These are phyloP conservation scores for Mercenaria mercenaria DNA, from an alignment of 1,140 invertebrate genomes.

Conservation along the genomic window DNA sequence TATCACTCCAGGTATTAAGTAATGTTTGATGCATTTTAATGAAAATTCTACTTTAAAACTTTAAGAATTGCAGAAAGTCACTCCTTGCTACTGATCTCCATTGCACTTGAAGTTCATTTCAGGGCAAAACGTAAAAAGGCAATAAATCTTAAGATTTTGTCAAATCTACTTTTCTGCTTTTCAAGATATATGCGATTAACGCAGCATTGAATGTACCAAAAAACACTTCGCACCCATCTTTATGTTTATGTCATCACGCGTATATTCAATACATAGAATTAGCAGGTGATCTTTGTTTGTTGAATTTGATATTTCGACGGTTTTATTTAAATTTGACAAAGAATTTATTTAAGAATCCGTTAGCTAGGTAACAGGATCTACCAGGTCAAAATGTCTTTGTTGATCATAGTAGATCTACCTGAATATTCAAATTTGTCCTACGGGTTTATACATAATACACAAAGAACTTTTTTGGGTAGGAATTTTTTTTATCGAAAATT, in stretches of 20 bases:
- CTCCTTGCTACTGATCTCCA: no score
- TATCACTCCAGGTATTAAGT: no score
- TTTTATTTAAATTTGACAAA: constrained; percentile 14
- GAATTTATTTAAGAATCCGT: constrained; percentile 29
- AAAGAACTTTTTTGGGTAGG: not conserved
- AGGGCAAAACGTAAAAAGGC: not conserved
- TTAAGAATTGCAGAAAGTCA: no score
- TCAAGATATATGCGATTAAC: not conserved
- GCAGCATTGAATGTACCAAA: not conserved
- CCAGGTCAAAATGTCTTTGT: constrained; percentile 27
- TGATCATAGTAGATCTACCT: not conserved
- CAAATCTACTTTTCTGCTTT: not conserved
- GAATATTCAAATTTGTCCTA: not conserved
- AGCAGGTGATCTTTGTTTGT: constrained; percentile 12
- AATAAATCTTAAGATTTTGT: not conserved
- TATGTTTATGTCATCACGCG: constrained; percentile 21
- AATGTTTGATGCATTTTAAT: no score
- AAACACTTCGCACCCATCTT: not conserved
- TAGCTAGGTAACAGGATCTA: constrained; percentile 25
- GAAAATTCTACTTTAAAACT: no score
- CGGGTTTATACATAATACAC: not conserved
- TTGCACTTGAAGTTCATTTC: no score
- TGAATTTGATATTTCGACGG: not conserved
- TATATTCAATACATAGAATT: constrained; percentile 54
- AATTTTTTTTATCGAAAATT: not conserved